These are phyloP conservation scores for Hemitrygon akajei DNA, from an alignment of 2,797 vertebrate species.

Conservation along the genomic window DNA sequence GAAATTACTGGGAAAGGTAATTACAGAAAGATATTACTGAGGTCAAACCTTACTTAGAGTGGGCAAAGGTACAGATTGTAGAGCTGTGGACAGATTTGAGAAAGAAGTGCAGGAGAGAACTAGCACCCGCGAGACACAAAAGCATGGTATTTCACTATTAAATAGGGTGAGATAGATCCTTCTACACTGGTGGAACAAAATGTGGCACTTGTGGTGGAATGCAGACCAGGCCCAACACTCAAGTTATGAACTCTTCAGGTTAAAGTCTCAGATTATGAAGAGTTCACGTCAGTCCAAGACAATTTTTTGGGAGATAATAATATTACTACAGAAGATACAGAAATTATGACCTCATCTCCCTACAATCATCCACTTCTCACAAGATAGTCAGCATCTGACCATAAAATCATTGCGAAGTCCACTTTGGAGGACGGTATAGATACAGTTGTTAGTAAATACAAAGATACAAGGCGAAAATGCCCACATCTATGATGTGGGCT, in stretches of 20 bases:
- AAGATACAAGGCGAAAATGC: not conserved
- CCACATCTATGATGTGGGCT: not conserved
- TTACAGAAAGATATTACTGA: not conserved
- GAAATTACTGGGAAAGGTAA: not conserved
- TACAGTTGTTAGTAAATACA: not conserved
- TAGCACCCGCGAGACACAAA: too few relatives aligned
- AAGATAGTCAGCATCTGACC: not conserved
- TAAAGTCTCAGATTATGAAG: not conserved
- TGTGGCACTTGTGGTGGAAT: too few relatives aligned
- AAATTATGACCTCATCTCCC: not conserved
- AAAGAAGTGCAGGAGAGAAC: not conserved
- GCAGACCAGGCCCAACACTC: not conserved
- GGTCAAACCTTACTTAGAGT: not conserved
- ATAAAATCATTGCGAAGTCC: not conserved
- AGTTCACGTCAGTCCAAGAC: not conserved
- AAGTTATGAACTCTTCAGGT: not conserved
- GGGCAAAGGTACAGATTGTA: not conserved
- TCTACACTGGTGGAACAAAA: too few relatives aligned
- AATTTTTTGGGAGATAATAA: not conserved
- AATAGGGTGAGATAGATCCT: too few relatives aligned
- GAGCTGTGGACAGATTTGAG: not conserved
- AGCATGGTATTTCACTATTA: too few relatives aligned
- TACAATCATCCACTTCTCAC: too few relatives aligned
- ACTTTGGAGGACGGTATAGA: not conserved
- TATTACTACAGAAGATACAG: not conserved